Percentiles rank a stretch among this genome's conserved stretches.
Conservation (phyloP, 2,797 vertebrate species). For the Myotis pilosus region DNA sequence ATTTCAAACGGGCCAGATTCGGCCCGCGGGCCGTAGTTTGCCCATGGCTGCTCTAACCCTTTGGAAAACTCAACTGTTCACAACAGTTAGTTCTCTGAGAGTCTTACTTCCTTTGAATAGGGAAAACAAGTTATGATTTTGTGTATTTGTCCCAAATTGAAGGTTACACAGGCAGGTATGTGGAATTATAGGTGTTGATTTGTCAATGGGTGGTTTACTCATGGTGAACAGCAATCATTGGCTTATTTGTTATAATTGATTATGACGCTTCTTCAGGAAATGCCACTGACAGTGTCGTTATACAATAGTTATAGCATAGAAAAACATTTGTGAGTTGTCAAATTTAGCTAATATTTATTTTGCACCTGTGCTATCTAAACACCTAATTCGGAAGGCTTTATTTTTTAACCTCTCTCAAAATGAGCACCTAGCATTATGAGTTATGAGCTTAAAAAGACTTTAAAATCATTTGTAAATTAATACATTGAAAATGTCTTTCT, state of each 20-base stretch:
- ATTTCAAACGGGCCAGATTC: too few species aligned
- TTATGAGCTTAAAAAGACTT: neutral
- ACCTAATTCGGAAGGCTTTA: neutral
- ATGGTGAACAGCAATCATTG: neutral
- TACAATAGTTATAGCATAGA: neutral
- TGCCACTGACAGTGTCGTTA: neutral
- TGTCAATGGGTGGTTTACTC: neutral
- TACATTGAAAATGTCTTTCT: constrained; percentile 25
- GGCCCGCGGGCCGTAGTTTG: too few species aligned
- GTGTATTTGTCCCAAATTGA: neutral
- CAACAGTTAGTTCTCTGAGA: neutral
- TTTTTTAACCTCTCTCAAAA: constrained; percentile 10
- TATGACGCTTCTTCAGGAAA: neutral
- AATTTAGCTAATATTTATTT: constrained; percentile 16
- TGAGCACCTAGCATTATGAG: neutral
- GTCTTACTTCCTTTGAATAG: neutral
- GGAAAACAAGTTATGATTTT: neutral
- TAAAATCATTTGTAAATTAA: constrained; percentile 19
- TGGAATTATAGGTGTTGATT: neutral
- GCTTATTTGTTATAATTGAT: neutral
- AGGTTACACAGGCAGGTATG: neutral
- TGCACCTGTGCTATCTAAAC: constrained; percentile 31
- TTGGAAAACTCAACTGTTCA: neutral
- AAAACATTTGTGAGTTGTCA: neutral
- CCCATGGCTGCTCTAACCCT: neutral